These are phyloP conservation scores for Drosophila kurseongensis DNA, from an alignment of 1,140 invertebrate genomes.

Conservation along the genomic window DNA sequence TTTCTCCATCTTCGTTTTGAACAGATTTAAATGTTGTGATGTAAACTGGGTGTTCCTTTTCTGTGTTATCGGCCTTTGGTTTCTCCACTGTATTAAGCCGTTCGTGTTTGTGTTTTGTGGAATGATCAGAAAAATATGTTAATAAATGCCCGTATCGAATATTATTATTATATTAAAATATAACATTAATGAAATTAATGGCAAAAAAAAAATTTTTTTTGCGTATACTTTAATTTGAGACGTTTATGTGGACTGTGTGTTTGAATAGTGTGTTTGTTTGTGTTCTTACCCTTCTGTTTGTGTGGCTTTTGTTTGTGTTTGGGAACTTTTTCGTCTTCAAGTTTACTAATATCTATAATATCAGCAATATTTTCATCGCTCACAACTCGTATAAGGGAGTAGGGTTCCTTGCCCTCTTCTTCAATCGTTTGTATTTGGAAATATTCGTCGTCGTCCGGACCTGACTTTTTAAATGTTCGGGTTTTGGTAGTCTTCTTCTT, in stretches of 20 bases:
- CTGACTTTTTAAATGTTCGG: constrained; percentile 78
- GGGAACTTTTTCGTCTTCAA: constrained; percentile 76
- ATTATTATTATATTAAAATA: constrained; percentile 9
- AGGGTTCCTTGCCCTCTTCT: constrained; percentile 84
- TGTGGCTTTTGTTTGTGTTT: constrained; percentile 78
- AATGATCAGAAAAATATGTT: constrained; percentile 65
- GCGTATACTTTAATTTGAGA: constrained; percentile 66
- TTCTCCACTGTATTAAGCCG: constrained; percentile 60
- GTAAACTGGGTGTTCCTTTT: constrained; percentile 79
- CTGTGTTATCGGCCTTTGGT: constrained; percentile 67
- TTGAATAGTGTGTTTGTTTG: constrained; percentile 61
- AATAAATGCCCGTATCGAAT: constrained; percentile 24
- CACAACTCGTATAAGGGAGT: constrained; percentile 77
- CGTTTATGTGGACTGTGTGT: constrained; percentile 49
- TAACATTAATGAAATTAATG: constrained; percentile 4
- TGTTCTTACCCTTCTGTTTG: constrained; percentile 84
- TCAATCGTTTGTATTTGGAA: constrained; percentile 84
- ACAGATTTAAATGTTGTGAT: constrained; percentile 84
- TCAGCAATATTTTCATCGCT: constrained; percentile 82
- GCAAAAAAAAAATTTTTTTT: constrained; percentile 11
- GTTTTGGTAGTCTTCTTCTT: constrained; percentile 82
- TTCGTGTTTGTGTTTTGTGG: constrained; percentile 33
- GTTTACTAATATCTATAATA: constrained; percentile 80
- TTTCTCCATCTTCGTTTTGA: constrained; percentile 80
- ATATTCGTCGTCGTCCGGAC: constrained; percentile 73